Percentiles rank a stretch among this genome's conserved stretches.
Conservation (phyloP, 2,797 vertebrate genomes). For the Glyptemys insculpta region DNA sequence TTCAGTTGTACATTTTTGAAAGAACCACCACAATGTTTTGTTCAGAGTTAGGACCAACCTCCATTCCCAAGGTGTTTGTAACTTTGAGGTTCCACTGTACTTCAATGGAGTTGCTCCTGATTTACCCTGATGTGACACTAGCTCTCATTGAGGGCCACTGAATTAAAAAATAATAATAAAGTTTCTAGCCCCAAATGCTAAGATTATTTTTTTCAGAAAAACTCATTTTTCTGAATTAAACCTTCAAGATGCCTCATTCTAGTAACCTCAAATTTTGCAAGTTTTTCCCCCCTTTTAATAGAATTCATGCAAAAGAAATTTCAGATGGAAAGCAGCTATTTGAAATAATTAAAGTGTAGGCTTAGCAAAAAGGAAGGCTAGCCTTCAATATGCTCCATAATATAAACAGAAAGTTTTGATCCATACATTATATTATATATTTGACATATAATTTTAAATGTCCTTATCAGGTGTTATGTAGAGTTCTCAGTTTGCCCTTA, state of each 20-base stretch:
- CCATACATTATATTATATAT: not conserved
- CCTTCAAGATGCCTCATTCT: not conserved
- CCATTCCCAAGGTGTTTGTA: too few species aligned
- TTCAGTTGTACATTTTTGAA: too few species aligned
- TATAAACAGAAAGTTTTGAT: not conserved
- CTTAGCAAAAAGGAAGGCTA: not conserved
- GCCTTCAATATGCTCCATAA: not conserved
- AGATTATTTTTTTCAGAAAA: not conserved
- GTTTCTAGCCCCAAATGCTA: not conserved
- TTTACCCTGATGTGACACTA: not conserved
- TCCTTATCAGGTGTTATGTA: not conserved
- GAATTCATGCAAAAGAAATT: not conserved
- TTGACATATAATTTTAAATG: not conserved
- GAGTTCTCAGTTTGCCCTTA: not conserved
- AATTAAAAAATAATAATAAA: not conserved
- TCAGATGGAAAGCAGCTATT: not conserved
- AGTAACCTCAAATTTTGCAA: too few species aligned
- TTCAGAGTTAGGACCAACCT: too few species aligned
- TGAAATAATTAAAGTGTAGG: not conserved
- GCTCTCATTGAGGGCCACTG: not conserved
- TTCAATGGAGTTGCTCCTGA: not conserved
- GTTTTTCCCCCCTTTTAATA: not conserved
- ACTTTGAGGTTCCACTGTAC: not conserved
- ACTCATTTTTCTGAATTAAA: not conserved
- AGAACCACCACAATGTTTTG: too few species aligned